Conservation (phyloP, 2,113 vertebrate species). For the Chlamydotis undulata region DNA sequence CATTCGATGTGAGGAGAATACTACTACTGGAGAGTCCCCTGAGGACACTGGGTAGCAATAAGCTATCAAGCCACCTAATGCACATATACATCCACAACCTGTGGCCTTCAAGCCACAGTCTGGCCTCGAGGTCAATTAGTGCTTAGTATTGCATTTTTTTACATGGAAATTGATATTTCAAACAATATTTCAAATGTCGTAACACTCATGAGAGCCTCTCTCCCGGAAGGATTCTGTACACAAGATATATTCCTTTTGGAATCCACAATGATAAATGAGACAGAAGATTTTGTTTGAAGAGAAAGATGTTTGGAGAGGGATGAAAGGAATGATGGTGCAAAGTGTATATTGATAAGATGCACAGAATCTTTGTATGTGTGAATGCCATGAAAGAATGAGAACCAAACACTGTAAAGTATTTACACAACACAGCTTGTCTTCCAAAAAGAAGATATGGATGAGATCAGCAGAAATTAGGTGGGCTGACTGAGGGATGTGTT, state of each 20-base stretch:
- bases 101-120: not conserved
- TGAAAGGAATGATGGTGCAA: not conserved
- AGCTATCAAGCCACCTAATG: not conserved
- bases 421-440: not conserved
- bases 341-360: not conserved
- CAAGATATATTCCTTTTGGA: not conserved
- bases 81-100: not conserved
- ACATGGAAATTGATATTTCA: not conserved
- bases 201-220: not conserved
- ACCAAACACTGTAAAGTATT: conserved; percentile 16
- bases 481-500: not conserved
- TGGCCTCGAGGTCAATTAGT: not conserved
- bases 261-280: not conserved
- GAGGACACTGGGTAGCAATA: not conserved
- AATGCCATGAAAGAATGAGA: not conserved
- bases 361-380: not conserved
- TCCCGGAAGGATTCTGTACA: not conserved
- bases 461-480: conserved; percentile 34
- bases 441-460: not conserved
- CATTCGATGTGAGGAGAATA: not conserved
- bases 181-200: not conserved
- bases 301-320: not conserved
- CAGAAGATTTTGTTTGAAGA: not conserved
- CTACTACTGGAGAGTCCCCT: not conserved
- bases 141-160: not conserved